Base-by-base conservation (phyloP, 2,113 vertebrate genomes). In the Hydrochoerus hydrochaeris region DNA sequence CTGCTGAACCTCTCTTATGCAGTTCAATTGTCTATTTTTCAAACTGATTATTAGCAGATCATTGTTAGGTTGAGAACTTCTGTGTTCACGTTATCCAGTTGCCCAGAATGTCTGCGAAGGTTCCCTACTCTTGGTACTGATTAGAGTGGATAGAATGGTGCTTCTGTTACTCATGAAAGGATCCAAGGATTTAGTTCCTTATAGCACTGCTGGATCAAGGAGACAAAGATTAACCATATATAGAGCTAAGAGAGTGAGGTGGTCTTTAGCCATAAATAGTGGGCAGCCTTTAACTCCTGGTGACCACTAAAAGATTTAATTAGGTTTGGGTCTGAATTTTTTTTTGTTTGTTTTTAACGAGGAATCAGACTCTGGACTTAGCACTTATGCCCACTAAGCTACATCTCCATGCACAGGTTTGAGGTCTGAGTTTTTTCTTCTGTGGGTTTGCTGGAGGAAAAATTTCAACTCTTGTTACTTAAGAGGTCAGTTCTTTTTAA, bases 401-500 rank as follows among this genome's bases (percentile, higher is more conserved):
- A 57, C 54, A 57, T 57, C 54, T 13, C 13, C 54, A 9, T 49
- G 46, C 46, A 49, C 46, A 49, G 46, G 46, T 49, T 9, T 49
- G 46, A 57, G 16, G 54, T 57, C 54, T 92, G 58, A 80, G 62
- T 94, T 90, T 94, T 49, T 38, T 89, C 22, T 73, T 80, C 49
- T 32, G 46, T 89, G 73, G 60, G n/a, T 95, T 95, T 95, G 38
- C 77, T 77, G 28, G 67, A 46, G n/a, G 22, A 35, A 54, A 60
- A 82, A 85, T 38, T 89, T 10, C 82, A 96, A 97, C 38, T 73
- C 17, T 24, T 88, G 6, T 85, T 90, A 62, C 41, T 78, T 92
- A 88, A 88, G 62, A 96, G 63, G 78, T 16, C 62, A 20, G 10
- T 95, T 93, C 30, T 67, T 88, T 96, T 85, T 54, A n/a, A 71